These are phyloP conservation scores for Planococcus citri DNA, from an alignment of 1,140 invertebrate genomes.

Conservation along the genomic window DNA sequence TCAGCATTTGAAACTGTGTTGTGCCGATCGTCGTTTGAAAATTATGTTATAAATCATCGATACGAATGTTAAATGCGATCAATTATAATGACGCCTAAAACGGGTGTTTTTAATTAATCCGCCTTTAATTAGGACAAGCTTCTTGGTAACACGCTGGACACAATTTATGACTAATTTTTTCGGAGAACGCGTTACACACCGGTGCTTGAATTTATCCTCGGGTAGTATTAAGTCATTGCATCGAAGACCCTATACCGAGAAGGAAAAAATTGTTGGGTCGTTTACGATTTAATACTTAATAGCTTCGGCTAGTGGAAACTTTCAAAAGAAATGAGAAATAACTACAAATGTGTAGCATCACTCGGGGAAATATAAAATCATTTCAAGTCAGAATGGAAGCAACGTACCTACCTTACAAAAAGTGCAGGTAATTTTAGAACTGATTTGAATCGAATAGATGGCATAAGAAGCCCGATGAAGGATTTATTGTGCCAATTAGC, in stretches of 20 bases:
- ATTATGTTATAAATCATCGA: background rate
- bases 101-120: background rate
- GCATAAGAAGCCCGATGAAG: background rate
- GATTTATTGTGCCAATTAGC: slow-evolving; percentile 18
- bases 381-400: slow-evolving; percentile 1
- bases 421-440: background rate
- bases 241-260: no score
- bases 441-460: slow-evolving; percentile 18
- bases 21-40: background rate
- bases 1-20: background rate
- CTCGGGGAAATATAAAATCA: background rate
- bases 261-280: no score
- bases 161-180: background rate
- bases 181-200: background rate
- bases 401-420: no score
- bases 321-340: no score
- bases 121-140: background rate
- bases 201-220: background rate
- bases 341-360: no score
- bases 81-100: background rate
- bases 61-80: background rate
- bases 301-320: no score
- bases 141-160: background rate
- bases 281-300: no score
- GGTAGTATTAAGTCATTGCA: background rate